Base-by-base conservation (phyloP, 2,113 vertebrate genomes). In the Strigops habroptila region DNA sequence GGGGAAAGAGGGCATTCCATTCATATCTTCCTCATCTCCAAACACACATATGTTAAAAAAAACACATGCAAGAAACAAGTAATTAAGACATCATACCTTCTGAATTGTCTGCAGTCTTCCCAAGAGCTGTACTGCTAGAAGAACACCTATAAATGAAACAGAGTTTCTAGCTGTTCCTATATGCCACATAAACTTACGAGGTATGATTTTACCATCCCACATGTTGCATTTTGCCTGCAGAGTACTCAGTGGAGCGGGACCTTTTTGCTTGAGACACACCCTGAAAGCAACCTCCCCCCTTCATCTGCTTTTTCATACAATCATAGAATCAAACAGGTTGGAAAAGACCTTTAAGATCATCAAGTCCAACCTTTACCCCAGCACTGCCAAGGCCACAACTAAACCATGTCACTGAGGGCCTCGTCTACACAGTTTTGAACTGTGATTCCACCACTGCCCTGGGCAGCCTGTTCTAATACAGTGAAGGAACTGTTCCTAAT, bases 91-190 rank as follows among this genome's bases (percentile, higher is more conserved):
- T 22, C 48, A 53, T 96, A 99, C 99, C 98, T 97, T 96, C 91
- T 83, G 75, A 14, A 67, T 80, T 91, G 80, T 97, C 79, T 80
- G 96, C 93, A 90, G 94, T 74, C 63, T 98, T 97, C 83, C 96
- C 98, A 74, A 84, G 41, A 64, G 96, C 62, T 92, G 97, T 9
- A 63, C 89, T 98, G 80, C 95, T 96, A 10, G 96, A 96, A 88
- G 98, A 98, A 91, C 93, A 96, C 93, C 99, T 99, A 78, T 2
- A 93, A 95, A 94, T 12, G 16, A 87, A 88, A 3, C 49, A 86
- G 13, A 52, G 6, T 9, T 23, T 37, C 10, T 1, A 39, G 10
- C 28, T 35, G 23, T 15, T 39, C 9, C 27, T 16, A 3, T 3
- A 33, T 1, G 5, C 3, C 65, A 43, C 13, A 9, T 2, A 8